Conservation (phyloP, 2,797 vertebrate species). For the Eurystomus glaucurus region DNA sequence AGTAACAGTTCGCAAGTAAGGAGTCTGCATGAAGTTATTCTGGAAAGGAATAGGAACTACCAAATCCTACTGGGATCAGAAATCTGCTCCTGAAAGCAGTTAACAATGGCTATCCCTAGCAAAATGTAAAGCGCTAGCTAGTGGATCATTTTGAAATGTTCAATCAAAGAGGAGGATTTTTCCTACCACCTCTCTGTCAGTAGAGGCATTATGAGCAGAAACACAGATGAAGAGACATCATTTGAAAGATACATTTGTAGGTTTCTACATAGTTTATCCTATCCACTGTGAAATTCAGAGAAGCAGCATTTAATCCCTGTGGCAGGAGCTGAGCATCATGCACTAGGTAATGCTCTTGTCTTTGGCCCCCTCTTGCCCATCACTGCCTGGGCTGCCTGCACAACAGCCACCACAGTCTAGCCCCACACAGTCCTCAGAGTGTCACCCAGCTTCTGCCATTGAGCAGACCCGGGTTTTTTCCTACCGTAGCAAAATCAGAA, state of each 20-base stretch:
- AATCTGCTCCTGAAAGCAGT: neutral
- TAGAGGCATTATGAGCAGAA: neutral
- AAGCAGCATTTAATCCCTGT: neutral
- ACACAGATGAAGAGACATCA: neutral
- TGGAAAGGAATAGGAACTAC: neutral
- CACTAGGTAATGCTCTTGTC: accelerated
- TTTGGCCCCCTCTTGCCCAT: neutral
- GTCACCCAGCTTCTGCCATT: accelerated
- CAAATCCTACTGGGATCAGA: neutral
- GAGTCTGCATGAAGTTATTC: neutral
- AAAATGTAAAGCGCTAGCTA: neutral
- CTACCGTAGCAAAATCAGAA: neutral
- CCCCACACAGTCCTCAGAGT: neutral
- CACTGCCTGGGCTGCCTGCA: neutral
- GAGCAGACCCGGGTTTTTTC: neutral
- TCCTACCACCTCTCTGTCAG: neutral
- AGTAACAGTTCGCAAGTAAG: neutral
- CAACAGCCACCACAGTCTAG: neutral
- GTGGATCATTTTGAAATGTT: neutral
- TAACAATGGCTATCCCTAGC: neutral
- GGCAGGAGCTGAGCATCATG: neutral
- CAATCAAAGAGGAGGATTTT: neutral
- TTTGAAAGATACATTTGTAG: neutral
- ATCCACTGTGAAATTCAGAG: neutral
- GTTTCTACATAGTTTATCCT: neutral